phyloP scores from a whole-genome alignment of 2,797 vertebrate species.

The Sebastes cheni region DNA sequence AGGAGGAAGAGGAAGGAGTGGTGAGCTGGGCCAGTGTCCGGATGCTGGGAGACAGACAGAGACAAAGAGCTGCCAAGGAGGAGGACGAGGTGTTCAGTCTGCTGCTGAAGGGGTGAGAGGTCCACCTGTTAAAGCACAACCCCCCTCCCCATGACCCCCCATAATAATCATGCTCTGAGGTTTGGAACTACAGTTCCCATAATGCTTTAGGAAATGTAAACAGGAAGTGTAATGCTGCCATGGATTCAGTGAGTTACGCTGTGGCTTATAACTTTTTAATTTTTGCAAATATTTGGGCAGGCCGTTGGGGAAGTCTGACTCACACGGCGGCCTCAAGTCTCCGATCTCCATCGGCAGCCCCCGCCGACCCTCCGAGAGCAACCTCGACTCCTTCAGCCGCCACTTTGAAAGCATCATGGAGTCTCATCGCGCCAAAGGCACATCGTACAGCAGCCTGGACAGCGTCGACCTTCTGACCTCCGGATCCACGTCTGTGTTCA shows the following conservation, averaged over 20 bases:
- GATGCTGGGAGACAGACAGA: conserved; percentile 73
- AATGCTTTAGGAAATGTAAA: background rate
- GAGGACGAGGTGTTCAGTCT: conserved; percentile 77
- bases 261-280: background rate
- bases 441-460: conserved; percentile 92
- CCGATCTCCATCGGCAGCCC: conserved; percentile 87
- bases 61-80: conserved; percentile 60
- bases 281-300: background rate
- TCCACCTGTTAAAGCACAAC: background rate
- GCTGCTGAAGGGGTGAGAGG: conserved; percentile 78
- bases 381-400: conserved; percentile 92
- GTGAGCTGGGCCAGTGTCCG: conserved; percentile 77
- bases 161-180: background rate
- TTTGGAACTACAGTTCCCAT: background rate
- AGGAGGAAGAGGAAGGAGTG: conserved; percentile 71
- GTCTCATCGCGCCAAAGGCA: conserved; percentile 93
- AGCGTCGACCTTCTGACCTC: conserved; percentile 89
- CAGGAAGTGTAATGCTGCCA: background rate
- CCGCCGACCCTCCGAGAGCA: conserved; percentile 81
- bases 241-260: background rate
- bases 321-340: conserved; percentile 84
- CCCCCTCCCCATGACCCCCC: background rate
- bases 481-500: conserved; percentile 90
- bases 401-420: conserved; percentile 96
- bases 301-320: background rate